These are phyloP conservation scores for Zaprionus ghesquierei DNA, from an alignment of 1,140 invertebrate species.

Conservation along the genomic window DNA sequence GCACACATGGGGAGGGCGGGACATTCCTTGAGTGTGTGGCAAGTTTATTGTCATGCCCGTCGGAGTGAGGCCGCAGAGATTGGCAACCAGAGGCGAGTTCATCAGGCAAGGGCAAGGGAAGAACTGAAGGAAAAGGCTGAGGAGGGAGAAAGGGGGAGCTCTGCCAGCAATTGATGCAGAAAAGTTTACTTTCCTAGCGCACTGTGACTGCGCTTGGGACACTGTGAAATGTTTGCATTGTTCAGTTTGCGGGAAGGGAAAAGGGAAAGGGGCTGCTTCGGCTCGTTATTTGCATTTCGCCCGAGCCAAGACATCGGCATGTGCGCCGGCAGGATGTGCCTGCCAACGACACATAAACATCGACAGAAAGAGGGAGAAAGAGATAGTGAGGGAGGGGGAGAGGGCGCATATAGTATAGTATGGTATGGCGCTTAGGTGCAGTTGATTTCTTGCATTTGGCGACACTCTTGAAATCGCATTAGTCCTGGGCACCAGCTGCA, in stretches of 20 bases:
- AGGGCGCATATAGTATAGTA: background rate
- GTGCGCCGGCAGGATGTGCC: slow-evolving; percentile 50
- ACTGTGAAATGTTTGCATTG: slow-evolving; percentile 67
- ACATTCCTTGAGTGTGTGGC: slow-evolving; percentile 11
- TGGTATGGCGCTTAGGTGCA: slow-evolving; percentile 59
- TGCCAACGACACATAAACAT: slow-evolving; percentile 53
- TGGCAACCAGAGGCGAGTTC: slow-evolving; percentile 40
- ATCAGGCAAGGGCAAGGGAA: slow-evolving; percentile 55
- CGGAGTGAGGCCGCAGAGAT: slow-evolving; percentile 22
- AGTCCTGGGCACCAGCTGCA: slow-evolving; percentile 28
- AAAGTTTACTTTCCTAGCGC: slow-evolving; percentile 66
- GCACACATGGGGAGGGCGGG: background rate
- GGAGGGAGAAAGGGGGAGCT: background rate
- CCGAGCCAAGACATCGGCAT: slow-evolving; percentile 55
- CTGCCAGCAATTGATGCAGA: slow-evolving; percentile 69
- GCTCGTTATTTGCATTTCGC: slow-evolving; percentile 77
- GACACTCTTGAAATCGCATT: slow-evolving; percentile 74
- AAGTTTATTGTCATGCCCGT: slow-evolving; percentile 49
- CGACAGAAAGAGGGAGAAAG: background rate
- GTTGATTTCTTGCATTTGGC: slow-evolving; percentile 70
- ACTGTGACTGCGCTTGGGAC: slow-evolving; percentile 35
- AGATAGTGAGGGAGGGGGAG: background rate
- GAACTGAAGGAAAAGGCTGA: background rate
- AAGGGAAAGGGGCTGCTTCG: background rate
- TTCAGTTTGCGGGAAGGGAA: slow-evolving; percentile 13